A percentile compares a stretch with the other conserved stretches of the same genome.
Evolutionary conservation across 2,113 vertebrate genomes (phyloP).

Genomic region (Passer domesticus): DNA sequence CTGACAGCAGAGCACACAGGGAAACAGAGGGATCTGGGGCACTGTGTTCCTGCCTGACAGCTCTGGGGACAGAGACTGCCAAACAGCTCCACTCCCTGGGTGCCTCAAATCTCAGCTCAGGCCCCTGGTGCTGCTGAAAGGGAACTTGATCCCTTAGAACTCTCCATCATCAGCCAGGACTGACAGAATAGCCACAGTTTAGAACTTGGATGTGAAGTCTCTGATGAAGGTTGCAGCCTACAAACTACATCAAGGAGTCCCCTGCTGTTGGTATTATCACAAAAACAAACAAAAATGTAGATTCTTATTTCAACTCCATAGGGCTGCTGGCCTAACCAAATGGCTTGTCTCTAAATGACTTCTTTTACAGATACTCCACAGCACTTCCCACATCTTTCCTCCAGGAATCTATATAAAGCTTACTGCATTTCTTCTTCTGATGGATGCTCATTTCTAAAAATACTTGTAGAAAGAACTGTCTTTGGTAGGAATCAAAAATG

Average conservation of each 20-base stretch:
- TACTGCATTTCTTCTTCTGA: slow-evolving; percentile 2
- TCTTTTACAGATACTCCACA: neutral
- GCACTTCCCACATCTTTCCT: neutral
- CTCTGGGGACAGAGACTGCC: neutral
- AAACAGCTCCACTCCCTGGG: neutral
- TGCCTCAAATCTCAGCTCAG: neutral
- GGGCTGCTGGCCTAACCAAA: neutral
- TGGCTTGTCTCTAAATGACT: neutral
- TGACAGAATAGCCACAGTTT: neutral
- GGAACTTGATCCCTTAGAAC: neutral
- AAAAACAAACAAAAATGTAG: neutral
- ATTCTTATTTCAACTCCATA: neutral
- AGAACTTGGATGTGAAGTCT: neutral
- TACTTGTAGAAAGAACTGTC: neutral
- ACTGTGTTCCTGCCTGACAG: rapidly evolving
- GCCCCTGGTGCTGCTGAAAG: rapidly evolving
- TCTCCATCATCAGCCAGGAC: rapidly evolving
- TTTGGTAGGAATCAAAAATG: slow-evolving; percentile 1
- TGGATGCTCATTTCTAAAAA: slow-evolving; percentile 4
- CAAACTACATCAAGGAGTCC: neutral
- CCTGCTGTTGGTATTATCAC: neutral
- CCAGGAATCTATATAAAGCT: neutral
- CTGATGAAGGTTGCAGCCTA: neutral
- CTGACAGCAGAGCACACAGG: rapidly evolving
- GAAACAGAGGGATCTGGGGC: neutral